Conservation (phyloP, 2,888 invertebrate genomes). For the Apodemia hepburni region DNA sequence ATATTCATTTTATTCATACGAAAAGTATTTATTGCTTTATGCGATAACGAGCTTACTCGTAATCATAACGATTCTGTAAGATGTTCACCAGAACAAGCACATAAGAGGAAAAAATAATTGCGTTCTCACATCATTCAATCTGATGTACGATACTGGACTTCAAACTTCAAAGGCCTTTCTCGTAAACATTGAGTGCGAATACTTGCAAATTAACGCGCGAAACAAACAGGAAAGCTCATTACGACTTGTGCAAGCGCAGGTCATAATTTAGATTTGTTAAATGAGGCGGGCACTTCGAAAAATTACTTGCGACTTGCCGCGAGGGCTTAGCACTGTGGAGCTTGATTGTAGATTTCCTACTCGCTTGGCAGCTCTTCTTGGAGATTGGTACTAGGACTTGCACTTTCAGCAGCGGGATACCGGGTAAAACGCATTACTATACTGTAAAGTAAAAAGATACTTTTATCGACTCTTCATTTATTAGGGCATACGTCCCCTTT, state of each 20-base stretch:
- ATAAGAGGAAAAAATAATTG: slow-evolving; percentile 6
- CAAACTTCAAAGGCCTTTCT: slow-evolving; percentile 11
- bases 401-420: no score
- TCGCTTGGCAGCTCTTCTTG: no score
- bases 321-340: no score
- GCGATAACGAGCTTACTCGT: background rate
- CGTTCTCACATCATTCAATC: background rate
- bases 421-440: no score
- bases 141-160: background rate
- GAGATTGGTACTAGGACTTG: no score
- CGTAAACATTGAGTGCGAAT: slow-evolving; percentile 53
- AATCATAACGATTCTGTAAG: background rate
- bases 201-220: slow-evolving; percentile 25
- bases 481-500: no score
- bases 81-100: background rate
- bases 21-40: background rate
- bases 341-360: no score
- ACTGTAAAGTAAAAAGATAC: no score
- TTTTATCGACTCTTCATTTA: no score
- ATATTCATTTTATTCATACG: background rate
- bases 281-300: slow-evolving; percentile 43
- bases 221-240: slow-evolving; percentile 49
- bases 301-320: background rate
- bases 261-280: slow-evolving; percentile 51
- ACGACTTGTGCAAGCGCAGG: slow-evolving; percentile 48